Evolutionary conservation across 2,113 vertebrate species (phyloP).

Genomic region (Hemiprocne comata): DNA sequence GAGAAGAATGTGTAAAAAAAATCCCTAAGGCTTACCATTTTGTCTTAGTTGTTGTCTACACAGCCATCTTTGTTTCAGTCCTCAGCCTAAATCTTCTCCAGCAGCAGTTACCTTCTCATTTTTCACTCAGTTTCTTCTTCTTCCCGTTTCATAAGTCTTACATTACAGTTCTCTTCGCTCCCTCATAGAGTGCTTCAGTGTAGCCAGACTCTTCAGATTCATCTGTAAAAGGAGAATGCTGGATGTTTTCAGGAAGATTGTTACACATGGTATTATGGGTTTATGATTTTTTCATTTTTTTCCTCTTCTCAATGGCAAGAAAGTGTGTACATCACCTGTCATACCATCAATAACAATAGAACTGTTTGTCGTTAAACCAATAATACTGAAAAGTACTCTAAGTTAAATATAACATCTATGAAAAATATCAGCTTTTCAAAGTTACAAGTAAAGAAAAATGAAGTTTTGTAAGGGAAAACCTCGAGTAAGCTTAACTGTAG

Average conservation of each 20-base stretch:
- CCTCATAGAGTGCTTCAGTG: neutral
- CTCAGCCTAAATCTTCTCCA: neutral
- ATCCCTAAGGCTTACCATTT: neutral
- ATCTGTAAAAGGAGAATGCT: neutral
- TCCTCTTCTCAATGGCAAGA: neutral
- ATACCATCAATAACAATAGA: neutral
- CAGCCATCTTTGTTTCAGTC: neutral
- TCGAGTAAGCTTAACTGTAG: too few species aligned
- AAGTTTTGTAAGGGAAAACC: too few species aligned
- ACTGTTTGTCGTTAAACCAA: neutral
- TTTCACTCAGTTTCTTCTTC: neutral
- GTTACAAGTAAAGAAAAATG: too few species aligned
- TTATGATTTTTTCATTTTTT: neutral
- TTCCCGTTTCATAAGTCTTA: neutral
- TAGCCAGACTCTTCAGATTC: neutral
- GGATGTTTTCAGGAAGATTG: neutral
- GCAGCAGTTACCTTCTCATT: neutral
- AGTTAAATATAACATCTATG: neutral
- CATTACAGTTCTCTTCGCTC: neutral
- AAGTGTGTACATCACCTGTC: too few species aligned
- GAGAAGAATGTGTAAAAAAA: neutral
- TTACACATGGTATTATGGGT: rapidly evolving
- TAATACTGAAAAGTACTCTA: neutral
- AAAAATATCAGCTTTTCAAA: neutral
- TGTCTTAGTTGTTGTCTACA: neutral